phyloP scores from a whole-genome alignment of 1,140 invertebrate species.

The Drosophila lacteicornis region DNA sequence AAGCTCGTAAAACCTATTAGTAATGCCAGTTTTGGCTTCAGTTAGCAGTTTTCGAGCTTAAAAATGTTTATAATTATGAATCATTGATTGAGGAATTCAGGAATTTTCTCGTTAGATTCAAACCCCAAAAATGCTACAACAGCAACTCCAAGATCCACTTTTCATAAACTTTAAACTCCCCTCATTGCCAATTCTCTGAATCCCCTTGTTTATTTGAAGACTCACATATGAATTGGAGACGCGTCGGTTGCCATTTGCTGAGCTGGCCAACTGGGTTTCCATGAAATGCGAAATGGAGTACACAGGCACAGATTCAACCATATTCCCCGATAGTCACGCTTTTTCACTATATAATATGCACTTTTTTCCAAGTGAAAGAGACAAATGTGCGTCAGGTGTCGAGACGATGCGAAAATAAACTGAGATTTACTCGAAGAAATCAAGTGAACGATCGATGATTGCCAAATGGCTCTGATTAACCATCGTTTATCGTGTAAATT shows the following conservation, averaged over 20 bases:
- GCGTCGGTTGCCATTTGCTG: constrained; percentile 22
- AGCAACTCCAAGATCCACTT: background rate
- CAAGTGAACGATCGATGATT: constrained; percentile 30
- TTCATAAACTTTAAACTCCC: background rate
- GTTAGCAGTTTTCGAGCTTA: too few relatives aligned
- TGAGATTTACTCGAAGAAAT: constrained; percentile 29
- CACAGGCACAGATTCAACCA: constrained; percentile 63
- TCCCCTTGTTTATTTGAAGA: constrained; percentile 16
- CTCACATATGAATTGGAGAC: constrained; percentile 46
- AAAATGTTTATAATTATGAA: background rate
- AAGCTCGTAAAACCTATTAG: too few relatives aligned
- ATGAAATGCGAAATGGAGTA: constrained; percentile 79
- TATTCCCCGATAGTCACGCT: constrained; percentile 32
- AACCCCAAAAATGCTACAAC: background rate
- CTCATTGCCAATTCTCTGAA: background rate
- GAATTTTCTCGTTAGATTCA: too few relatives aligned
- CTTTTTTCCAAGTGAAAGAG: background rate
- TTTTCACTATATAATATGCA: constrained; percentile 4
- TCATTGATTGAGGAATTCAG: background rate
- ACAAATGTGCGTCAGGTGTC: constrained; percentile 18
- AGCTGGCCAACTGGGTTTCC: constrained; percentile 43
- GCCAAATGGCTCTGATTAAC: constrained; percentile 23
- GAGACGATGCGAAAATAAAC: constrained; percentile 51
- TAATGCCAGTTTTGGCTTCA: too few relatives aligned
- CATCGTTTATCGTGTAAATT: constrained; percentile 54